These are phyloP conservation scores for Blastomussa wellsi DNA, from an alignment of 92 coral and sea anemone species.

Conservation along the genomic window DNA sequence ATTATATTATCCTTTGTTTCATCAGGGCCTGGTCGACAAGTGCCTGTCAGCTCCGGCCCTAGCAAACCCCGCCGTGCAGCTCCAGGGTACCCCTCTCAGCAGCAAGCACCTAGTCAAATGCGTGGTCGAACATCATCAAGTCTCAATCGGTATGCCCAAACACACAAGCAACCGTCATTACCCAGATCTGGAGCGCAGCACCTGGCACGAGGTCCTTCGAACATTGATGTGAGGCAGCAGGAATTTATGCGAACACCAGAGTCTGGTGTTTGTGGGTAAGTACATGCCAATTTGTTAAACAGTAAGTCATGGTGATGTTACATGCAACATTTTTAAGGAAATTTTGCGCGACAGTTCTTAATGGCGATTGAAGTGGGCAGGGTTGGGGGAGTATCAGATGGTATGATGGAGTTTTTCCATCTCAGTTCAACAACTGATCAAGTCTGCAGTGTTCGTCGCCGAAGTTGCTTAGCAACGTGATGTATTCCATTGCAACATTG, in stretches of 20 bases:
- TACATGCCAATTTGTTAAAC: background rate
- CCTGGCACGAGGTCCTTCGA: constrained; percentile 75
- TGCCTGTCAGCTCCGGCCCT: constrained; percentile 46
- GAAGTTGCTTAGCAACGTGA: background rate
- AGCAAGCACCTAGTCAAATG: constrained; percentile 46
- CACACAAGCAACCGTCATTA: constrained; percentile 77
- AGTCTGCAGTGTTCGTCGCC: background rate
- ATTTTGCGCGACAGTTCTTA: background rate
- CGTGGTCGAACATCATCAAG: constrained; percentile 73
- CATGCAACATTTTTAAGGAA: background rate
- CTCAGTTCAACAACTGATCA: too few species aligned
- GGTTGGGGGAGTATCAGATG: too few species aligned
- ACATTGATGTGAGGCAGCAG: constrained; percentile 67
- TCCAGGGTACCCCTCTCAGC: constrained; percentile 66
- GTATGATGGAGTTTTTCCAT: too few species aligned
- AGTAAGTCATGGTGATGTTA: background rate
- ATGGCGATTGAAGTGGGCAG: background rate
- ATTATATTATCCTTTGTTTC: background rate
- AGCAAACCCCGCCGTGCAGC: constrained; percentile 79
- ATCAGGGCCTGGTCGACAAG: constrained; percentile 87
- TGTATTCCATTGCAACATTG: background rate
- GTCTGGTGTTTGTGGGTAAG: constrained; percentile 99
- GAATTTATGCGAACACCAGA: constrained; percentile 97
- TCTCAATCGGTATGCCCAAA: constrained; percentile 70
- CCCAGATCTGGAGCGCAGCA: constrained; percentile 95